A percentile compares a stretch with the other conserved stretches of the same genome.
Evolutionary conservation across 2,888 invertebrate species (phyloP).

Genomic region (Beris morrisii): DNA sequence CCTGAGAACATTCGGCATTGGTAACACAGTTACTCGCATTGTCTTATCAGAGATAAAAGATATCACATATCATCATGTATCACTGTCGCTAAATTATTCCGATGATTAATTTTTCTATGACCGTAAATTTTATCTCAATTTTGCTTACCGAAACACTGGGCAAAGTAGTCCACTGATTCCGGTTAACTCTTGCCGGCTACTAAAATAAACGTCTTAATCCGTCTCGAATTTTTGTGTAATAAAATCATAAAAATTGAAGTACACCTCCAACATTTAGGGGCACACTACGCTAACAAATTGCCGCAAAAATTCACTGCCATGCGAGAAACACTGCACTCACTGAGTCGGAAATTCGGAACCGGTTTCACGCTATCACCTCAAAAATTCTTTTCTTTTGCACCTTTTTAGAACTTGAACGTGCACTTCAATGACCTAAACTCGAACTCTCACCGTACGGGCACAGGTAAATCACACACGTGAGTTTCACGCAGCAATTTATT

Average conservation of each 20-base stretch:
- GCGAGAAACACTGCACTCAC: constrained; percentile 2
- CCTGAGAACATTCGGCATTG: too few species aligned
- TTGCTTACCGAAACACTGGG: too few species aligned
- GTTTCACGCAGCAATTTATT: neutral
- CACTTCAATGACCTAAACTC: constrained; percentile 18
- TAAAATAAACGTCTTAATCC: too few species aligned
- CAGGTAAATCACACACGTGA: constrained; percentile 4
- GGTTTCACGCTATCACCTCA: constrained; percentile 14
- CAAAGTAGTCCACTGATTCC: too few species aligned
- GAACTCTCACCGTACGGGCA: neutral
- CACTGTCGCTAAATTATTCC: too few species aligned
- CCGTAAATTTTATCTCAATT: too few species aligned
- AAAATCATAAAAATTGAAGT: neutral
- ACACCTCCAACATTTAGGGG: neutral
- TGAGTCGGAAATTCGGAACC: constrained; percentile 3
- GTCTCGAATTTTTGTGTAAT: too few species aligned
- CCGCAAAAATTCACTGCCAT: neutral
- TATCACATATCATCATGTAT: too few species aligned
- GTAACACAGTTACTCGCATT: too few species aligned
- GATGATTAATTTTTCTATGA: too few species aligned
- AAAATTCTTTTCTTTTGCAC: constrained; percentile 16
- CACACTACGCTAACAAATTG: neutral
- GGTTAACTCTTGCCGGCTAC: too few species aligned
- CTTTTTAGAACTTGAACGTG: constrained; percentile 14
- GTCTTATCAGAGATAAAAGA: too few species aligned